A percentile compares a stretch with the other conserved stretches of the same genome.
phyloP scores from a whole-genome alignment of 2,113 vertebrate species.

The Tragelaphus buxtoni region DNA sequence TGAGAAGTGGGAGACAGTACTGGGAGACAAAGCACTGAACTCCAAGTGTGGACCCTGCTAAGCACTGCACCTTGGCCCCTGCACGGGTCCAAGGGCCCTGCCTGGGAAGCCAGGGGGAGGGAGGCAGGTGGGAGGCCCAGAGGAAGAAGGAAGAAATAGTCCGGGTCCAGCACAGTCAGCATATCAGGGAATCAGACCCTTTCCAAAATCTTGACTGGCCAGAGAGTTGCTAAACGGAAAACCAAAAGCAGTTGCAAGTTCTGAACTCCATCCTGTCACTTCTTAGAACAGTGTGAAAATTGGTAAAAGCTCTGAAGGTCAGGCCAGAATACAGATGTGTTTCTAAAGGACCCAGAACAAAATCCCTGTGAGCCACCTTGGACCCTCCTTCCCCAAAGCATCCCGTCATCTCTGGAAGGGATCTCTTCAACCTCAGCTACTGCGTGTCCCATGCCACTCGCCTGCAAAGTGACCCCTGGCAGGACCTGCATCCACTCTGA shows the following conservation, averaged over 20 bases:
- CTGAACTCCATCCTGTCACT: neutral
- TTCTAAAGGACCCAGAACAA: neutral
- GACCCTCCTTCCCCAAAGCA: rapidly evolving
- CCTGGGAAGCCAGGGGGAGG: neutral
- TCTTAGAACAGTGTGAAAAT: neutral
- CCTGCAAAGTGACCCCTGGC: neutral
- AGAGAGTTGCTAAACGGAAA: neutral
- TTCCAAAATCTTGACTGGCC: neutral
- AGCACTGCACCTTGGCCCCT: neutral
- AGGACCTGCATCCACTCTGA: neutral
- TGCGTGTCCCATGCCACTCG: rapidly evolving
- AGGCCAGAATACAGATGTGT: neutral
- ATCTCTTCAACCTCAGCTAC: neutral
- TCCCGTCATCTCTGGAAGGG: neutral
- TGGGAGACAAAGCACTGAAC: neutral
- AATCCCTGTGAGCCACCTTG: neutral
- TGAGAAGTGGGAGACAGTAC: neutral
- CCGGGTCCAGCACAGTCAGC: no score
- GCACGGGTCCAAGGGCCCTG: neutral
- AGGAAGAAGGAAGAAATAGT: no score
- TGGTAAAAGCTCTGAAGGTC: neutral
- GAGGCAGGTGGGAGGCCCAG: neutral
- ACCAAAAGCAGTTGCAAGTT: neutral
- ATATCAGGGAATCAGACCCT: neutral
- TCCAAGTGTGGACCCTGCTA: neutral